phyloP scores from a whole-genome alignment of 92 coral and sea anemone genomes.

The Heliopora coerulea region DNA sequence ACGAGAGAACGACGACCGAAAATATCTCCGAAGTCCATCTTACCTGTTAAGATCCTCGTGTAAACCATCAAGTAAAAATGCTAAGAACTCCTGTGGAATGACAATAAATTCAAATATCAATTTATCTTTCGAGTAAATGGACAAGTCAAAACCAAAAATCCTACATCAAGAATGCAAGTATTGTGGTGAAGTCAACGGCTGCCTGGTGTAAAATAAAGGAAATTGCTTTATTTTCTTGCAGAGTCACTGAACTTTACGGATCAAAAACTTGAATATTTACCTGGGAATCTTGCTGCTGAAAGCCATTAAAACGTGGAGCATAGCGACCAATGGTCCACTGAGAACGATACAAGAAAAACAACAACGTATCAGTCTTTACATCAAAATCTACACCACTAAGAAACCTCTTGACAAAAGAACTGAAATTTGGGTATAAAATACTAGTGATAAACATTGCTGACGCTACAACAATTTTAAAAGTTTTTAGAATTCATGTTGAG shows the following conservation, averaged over 20 bases:
- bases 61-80: conserved; percentile 90
- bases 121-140: background rate
- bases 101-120: background rate
- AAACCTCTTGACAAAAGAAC: background rate
- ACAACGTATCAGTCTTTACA: background rate
- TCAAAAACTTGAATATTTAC: conserved; percentile 42
- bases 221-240: no score
- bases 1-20: no score
- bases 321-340: conserved; percentile 98
- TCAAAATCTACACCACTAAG: background rate
- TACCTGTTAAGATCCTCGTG: conserved; percentile 97
- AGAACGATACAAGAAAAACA: background rate
- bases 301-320: conserved; percentile 97
- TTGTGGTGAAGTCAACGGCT: no score
- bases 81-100: conserved; percentile 71
- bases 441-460: no score
- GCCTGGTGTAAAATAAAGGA: no score
- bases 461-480: no score
- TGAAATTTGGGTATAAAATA: no score
- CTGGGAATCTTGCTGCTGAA: conserved; percentile 97
- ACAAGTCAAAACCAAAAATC: no score
- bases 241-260: background rate
- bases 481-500: no score
- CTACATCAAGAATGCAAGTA: no score
- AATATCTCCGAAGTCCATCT: no score